phyloP scores from a whole-genome alignment of 2,888 invertebrate species.

The Oithona nana region DNA sequence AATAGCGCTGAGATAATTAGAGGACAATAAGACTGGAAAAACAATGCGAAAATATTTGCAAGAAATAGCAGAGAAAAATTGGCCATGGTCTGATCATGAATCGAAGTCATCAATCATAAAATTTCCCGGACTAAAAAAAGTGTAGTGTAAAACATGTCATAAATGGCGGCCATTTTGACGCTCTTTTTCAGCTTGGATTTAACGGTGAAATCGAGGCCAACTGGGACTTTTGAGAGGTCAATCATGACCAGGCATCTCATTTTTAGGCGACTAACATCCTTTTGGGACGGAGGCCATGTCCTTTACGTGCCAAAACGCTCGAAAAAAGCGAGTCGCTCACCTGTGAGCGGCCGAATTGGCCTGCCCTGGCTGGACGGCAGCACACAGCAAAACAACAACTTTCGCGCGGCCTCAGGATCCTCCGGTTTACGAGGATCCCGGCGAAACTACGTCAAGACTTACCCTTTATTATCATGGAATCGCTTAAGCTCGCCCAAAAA shows the following conservation, averaged over 20 bases:
- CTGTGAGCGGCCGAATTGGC: neutral
- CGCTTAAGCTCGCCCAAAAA: slow-evolving; percentile 68
- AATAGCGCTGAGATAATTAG: no score
- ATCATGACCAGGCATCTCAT: no score
- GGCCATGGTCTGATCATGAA: no score
- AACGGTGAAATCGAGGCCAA: no score
- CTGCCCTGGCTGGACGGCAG: neutral
- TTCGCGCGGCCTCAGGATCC: neutral
- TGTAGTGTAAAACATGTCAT: no score
- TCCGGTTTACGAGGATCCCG: neutral
- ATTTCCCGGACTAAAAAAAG: no score
- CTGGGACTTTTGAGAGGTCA: no score
- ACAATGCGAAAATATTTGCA: neutral
- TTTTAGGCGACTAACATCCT: no score
- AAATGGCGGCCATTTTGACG: neutral
- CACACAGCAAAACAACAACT: slow-evolving; percentile 1
- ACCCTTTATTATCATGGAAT: slow-evolving; percentile 83
- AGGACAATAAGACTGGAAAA: neutral
- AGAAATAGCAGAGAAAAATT: neutral
- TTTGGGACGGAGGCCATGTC: neutral
- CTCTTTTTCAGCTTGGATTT: no score
- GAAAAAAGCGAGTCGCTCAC: neutral
- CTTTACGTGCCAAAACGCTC: neutral
- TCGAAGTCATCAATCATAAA: no score
- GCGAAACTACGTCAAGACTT: slow-evolving; percentile 29